phyloP scores from a whole-genome alignment of 2,888 invertebrate species.

The Chaetogeoica ovagalla region DNA sequence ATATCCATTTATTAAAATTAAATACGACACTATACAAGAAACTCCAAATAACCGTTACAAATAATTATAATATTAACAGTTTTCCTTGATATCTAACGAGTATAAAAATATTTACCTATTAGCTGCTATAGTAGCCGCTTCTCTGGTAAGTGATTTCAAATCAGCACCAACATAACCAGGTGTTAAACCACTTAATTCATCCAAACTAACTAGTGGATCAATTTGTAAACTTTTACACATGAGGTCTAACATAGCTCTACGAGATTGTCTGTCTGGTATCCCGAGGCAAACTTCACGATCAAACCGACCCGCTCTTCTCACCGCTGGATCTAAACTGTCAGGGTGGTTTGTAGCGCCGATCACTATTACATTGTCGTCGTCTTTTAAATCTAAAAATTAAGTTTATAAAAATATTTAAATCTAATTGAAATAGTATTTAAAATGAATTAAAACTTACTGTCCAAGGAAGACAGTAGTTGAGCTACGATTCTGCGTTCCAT shows the following conservation, averaged over 20 bases:
- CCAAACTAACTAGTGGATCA: constrained; percentile 68
- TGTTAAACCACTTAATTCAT: constrained; percentile 77
- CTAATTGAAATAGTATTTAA: not conserved
- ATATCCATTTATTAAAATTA: too few relatives aligned
- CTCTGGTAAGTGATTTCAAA: constrained; percentile 79
- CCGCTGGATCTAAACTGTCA: constrained; percentile 87
- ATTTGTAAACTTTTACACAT: constrained; percentile 74
- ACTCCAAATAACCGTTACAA: too few relatives aligned
- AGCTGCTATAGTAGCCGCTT: constrained; percentile 86
- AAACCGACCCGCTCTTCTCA: constrained; percentile 89
- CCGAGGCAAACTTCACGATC: constrained; percentile 92
- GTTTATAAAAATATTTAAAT: not conserved
- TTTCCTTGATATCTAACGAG: not conserved
- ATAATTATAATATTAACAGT: too few relatives aligned
- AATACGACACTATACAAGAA: too few relatives aligned
- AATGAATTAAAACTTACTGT: constrained; percentile 5
- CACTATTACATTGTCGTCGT: constrained; percentile 70
- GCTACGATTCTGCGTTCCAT: constrained; percentile 96
- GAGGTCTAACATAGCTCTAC: constrained; percentile 76
- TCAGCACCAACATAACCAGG: constrained; percentile 98
- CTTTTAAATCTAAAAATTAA: constrained; percentile 61
- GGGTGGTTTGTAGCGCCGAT: constrained; percentile 96
- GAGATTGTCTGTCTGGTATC: constrained; percentile 83
- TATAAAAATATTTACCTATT: constrained; percentile 63
- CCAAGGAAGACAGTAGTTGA: constrained; percentile 81